Percentiles rank a stretch among this genome's conserved stretches.
Conservation (phyloP, 2,888 invertebrate genomes). For the Reticulitermes lucifugus region DNA sequence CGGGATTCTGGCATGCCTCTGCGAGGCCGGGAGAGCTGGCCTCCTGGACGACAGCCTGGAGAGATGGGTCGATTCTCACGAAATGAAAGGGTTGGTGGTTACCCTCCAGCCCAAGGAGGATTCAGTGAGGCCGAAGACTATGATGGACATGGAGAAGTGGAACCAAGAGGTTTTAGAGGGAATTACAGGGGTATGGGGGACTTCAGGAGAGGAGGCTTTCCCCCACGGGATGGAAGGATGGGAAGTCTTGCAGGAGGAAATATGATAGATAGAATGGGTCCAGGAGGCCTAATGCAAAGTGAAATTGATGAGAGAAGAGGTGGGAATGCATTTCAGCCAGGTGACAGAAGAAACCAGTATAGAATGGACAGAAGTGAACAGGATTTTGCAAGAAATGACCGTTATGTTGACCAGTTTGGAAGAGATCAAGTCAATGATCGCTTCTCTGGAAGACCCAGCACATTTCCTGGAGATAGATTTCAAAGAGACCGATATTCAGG, state of each 20-base stretch:
- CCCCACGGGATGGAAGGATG: slow-evolving; percentile 10
- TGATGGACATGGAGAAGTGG: slow-evolving; percentile 36
- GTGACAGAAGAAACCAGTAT: slow-evolving; percentile 41
- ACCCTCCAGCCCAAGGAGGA: background rate
- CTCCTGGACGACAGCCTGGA: slow-evolving; percentile 19
- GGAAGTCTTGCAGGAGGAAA: slow-evolving; percentile 49
- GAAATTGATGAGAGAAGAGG: slow-evolving; percentile 40
- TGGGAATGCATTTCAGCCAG: slow-evolving; percentile 18
- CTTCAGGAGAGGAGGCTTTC: slow-evolving; percentile 37
- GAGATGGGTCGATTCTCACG: slow-evolving; percentile 35
- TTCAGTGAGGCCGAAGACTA: slow-evolving; percentile 27
- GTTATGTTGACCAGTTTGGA: slow-evolving; percentile 41
- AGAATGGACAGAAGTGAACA: slow-evolving; percentile 31
- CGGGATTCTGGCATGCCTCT: background rate
- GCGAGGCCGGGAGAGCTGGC: slow-evolving; percentile 46
- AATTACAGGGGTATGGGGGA: slow-evolving; percentile 38
- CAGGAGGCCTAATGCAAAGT: slow-evolving; percentile 2
- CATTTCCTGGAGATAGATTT: slow-evolving; percentile 39
- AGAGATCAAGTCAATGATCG: slow-evolving; percentile 39
- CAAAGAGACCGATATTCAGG: slow-evolving; percentile 19
- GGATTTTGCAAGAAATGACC: slow-evolving; percentile 14
- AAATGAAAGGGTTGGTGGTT: slow-evolving; percentile 30
- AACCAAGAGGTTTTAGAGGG: slow-evolving; percentile 45
- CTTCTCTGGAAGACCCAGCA: slow-evolving; percentile 16
- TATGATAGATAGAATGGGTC: slow-evolving; percentile 37